Percentiles rank a stretch among this genome's conserved stretches.
Evolutionary conservation across 2,797 vertebrate genomes (phyloP).

Genomic region (Centroberyx gerrardi): DNA sequence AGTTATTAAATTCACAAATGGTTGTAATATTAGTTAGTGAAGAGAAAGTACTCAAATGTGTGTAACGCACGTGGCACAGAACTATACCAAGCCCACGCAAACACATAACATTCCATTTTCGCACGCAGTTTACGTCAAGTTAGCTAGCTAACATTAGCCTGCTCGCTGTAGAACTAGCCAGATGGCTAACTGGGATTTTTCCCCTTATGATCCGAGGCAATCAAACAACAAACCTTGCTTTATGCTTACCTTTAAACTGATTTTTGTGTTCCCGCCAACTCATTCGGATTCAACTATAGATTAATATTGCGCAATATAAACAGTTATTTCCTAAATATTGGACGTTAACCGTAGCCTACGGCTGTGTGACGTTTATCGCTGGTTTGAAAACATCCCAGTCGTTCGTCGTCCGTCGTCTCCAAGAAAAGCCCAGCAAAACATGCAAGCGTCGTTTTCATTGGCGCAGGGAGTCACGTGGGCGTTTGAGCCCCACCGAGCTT

Average conservation of each 20-base stretch:
- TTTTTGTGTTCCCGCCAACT: slow-evolving; percentile 62
- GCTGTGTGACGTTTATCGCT: slow-evolving; percentile 84
- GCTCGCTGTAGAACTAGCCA: slow-evolving; percentile 71
- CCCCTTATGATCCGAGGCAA: slow-evolving; percentile 29
- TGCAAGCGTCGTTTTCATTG: slow-evolving; percentile 74
- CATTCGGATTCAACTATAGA: slow-evolving; percentile 59
- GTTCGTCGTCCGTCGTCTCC: slow-evolving; percentile 82
- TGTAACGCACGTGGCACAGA: slow-evolving; percentile 77
- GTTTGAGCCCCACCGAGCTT: slow-evolving; percentile 68
- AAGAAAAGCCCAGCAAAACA: slow-evolving; percentile 87
- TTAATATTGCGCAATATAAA: slow-evolving; percentile 60
- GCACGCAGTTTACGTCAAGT: slow-evolving; percentile 82
- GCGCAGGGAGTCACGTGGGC: slow-evolving; percentile 75
- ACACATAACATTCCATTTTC: slow-evolving; percentile 76
- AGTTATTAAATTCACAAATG: neutral
- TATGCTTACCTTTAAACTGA: slow-evolving; percentile 82
- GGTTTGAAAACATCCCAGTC: slow-evolving; percentile 89
- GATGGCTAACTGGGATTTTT: slow-evolving; percentile 74
- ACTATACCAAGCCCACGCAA: slow-evolving; percentile 68
- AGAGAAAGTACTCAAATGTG: slow-evolving; percentile 42
- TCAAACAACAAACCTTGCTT: slow-evolving; percentile 49
- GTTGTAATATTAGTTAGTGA: neutral
- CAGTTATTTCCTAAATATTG: slow-evolving; percentile 69
- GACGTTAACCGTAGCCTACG: slow-evolving; percentile 81
- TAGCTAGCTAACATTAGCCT: slow-evolving; percentile 73